Evolutionary conservation across 2,797 vertebrate species (phyloP).

Genomic region (Brachymystax lenok): DNA sequence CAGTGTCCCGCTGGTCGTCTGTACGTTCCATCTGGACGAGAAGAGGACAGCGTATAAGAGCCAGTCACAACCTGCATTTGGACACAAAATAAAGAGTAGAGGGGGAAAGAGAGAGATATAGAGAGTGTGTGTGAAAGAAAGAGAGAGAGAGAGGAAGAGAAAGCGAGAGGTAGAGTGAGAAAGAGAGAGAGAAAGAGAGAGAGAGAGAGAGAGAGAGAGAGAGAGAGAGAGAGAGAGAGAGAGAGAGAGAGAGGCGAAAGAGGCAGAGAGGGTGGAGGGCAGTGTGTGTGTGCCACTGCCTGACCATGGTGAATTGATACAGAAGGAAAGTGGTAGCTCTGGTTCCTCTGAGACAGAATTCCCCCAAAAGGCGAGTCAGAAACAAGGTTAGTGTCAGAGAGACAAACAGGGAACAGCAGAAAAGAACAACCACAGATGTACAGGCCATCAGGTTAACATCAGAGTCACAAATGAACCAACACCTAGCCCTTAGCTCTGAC

Average conservation of each 20-base stretch:
- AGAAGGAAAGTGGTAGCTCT: background rate
- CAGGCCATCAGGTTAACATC: too few relatives aligned
- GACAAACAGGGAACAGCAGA: background rate
- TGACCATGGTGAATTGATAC: background rate
- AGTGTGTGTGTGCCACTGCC: background rate
- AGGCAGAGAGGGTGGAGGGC: background rate
- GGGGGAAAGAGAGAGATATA: too few relatives aligned
- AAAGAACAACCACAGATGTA: too few relatives aligned
- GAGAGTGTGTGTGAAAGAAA: too few relatives aligned
- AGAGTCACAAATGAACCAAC: too few relatives aligned
- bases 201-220: background rate
- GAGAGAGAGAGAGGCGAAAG: background rate
- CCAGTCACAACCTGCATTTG: too few relatives aligned
- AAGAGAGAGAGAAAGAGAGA: background rate
- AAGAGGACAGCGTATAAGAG: too few relatives aligned
- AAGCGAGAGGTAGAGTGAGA: background rate
- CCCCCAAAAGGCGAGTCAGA: background rate
- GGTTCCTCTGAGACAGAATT: background rate
- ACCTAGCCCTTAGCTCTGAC: too few relatives aligned
- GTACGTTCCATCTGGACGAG: background rate
- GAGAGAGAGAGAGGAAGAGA: background rate
- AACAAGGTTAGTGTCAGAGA: background rate
- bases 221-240: background rate
- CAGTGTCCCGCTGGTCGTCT: too few relatives aligned
- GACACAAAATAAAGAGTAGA: too few relatives aligned